A percentile compares a stretch with the other conserved stretches of the same genome.
Evolutionary conservation across 2,888 invertebrate species (phyloP).

Genomic region (Pasiphila rectangulata): DNA sequence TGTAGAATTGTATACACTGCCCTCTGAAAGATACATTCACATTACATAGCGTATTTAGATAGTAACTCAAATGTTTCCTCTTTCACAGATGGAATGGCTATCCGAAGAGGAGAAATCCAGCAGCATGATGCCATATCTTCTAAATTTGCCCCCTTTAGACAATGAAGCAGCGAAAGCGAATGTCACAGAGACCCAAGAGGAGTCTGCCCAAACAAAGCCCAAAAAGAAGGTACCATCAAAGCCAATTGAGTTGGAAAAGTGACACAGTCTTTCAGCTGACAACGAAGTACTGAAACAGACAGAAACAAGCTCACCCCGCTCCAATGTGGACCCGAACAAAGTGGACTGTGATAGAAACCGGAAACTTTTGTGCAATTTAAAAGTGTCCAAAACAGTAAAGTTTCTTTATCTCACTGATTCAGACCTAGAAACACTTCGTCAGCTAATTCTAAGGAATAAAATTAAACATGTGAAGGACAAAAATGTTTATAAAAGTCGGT

Average conservation of each 20-base stretch:
- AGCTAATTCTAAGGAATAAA: slow-evolving; percentile 37
- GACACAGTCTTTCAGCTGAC: slow-evolving; percentile 45
- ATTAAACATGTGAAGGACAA: slow-evolving; percentile 30
- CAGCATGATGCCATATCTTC: slow-evolving; percentile 73
- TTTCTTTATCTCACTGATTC: slow-evolving; percentile 47
- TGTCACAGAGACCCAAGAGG: slow-evolving; percentile 37
- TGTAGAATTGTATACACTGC: no score
- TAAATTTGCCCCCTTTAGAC: slow-evolving; percentile 64
- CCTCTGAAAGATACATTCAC: no score
- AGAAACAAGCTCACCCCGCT: slow-evolving; percentile 36
- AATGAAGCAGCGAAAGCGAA: slow-evolving; percentile 31
- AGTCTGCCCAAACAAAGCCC: slow-evolving; percentile 29
- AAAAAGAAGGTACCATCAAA: slow-evolving; percentile 41
- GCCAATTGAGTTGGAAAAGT: slow-evolving; percentile 60
- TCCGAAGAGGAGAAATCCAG: slow-evolving; percentile 70
- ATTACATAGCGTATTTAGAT: no score
- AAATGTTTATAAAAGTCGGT: slow-evolving; percentile 6
- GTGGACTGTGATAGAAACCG: slow-evolving; percentile 54
- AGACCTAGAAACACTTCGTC: slow-evolving; percentile 51
- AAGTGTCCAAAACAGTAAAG: slow-evolving; percentile 41
- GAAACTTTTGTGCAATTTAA: slow-evolving; percentile 52
- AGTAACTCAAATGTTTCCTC: slow-evolving; percentile 7
- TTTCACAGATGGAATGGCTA: slow-evolving; percentile 71
- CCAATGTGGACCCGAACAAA: slow-evolving; percentile 40
- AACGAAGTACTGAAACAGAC: slow-evolving; percentile 34